These are phyloP conservation scores for Propithecus deckenii DNA, from an alignment of 2,797 vertebrate species.

Conservation along the genomic window DNA sequence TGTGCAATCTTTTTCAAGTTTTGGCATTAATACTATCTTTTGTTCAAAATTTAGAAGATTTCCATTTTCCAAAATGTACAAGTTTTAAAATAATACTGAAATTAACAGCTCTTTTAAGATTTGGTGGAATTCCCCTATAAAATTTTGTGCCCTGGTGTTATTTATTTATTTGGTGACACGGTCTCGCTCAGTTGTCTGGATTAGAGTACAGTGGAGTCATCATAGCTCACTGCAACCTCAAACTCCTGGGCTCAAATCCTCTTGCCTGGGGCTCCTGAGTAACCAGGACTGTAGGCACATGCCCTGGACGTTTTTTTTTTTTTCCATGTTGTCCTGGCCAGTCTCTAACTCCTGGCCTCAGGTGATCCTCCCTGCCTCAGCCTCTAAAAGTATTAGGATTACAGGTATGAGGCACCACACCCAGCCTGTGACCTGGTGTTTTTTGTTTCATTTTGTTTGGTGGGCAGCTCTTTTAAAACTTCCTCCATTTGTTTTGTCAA, in stretches of 20 bases:
- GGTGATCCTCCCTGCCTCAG: background rate
- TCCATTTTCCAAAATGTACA: slow-evolving; percentile 14
- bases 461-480: background rate
- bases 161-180: background rate
- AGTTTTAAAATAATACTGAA: slow-evolving; percentile 32
- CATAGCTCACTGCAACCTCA: background rate
- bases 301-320: background rate
- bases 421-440: background rate
- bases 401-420: background rate
- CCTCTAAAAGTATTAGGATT: background rate
- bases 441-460: background rate
- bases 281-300: background rate
- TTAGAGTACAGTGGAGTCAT: background rate
- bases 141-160: background rate
- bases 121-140: background rate
- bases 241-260: background rate
- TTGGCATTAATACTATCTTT: slow-evolving; percentile 27
- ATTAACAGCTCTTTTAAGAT: background rate
- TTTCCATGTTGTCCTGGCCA: background rate
- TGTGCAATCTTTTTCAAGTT: background rate
- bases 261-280: background rate
- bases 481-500: background rate
- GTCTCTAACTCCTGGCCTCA: background rate
- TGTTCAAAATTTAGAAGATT: background rate
- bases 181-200: background rate